Conservation (phyloP, 2,797 vertebrate genomes). For the Allobates femoralis region DNA sequence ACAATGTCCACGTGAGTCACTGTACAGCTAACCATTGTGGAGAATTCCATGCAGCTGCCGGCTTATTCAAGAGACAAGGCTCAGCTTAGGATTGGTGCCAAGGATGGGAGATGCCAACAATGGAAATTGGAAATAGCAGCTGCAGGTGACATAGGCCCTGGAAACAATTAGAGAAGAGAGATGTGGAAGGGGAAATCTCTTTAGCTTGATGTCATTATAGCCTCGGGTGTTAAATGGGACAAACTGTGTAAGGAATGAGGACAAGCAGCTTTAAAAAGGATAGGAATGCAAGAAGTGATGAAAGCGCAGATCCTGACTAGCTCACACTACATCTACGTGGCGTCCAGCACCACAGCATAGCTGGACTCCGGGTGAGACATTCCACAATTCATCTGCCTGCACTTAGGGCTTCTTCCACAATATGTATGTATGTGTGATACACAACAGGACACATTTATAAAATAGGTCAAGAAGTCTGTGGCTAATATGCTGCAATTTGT, state of each 20-base stretch:
- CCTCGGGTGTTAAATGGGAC: not conserved
- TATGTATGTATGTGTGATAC: not conserved
- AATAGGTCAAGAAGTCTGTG: too few relatives aligned
- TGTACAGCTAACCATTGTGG: conserved; percentile 66
- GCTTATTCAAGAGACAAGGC: conserved; percentile 67
- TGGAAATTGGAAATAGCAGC: conserved; percentile 63
- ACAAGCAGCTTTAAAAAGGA: not conserved
- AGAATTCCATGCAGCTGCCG: conserved; percentile 68
- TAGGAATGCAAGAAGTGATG: not conserved
- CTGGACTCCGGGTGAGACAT: conserved; percentile 32
- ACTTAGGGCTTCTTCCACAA: not conserved
- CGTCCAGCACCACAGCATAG: conserved; percentile 21
- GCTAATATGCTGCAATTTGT: not conserved
- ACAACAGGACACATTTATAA: not conserved
- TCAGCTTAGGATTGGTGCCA: conserved; percentile 65
- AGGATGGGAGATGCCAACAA: conserved; percentile 65
- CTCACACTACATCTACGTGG: not conserved
- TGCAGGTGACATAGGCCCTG: conserved; percentile 68
- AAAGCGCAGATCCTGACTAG: not conserved
- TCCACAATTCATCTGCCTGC: not conserved
- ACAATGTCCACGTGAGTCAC: conserved; percentile 68
- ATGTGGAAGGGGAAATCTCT: conserved; percentile 62
- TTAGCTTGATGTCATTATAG: conserved; percentile 58
- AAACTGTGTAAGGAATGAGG: not conserved
- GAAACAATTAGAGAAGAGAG: conserved; percentile 69